phyloP scores from a whole-genome alignment of 2,113 vertebrate species.

The Chaenogobius annularis region DNA sequence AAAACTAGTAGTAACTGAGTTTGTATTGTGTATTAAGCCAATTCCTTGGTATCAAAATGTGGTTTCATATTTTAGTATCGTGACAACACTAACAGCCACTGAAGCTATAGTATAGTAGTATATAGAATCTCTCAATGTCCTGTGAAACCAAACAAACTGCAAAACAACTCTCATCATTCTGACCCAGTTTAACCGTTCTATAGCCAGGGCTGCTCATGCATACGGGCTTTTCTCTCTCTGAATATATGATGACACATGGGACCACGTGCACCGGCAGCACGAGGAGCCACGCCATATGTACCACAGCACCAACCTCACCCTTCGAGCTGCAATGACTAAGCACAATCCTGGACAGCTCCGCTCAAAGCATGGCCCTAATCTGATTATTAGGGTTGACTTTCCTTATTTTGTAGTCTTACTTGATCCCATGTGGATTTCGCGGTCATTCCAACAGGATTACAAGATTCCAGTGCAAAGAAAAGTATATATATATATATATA shows the following conservation, averaged over 20 bases:
- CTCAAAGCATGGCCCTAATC: background rate
- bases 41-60: too few species aligned
- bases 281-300: conserved; percentile 34
- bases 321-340: background rate
- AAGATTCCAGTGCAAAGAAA: conserved; percentile 17
- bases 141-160: conserved; percentile 32
- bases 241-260: conserved; percentile 54
- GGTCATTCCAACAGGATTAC: conserved; percentile 30
- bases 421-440: conserved; percentile 18
- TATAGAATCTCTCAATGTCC: background rate
- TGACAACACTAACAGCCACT: too few species aligned
- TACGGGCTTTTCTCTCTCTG: conserved; percentile 29
- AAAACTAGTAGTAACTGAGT: too few species aligned
- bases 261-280: conserved; percentile 49
- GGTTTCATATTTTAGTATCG: too few species aligned
- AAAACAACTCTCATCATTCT: conserved; percentile 15
- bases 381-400: conserved; percentile 6
- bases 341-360: background rate
- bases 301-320: background rate
- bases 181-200: conserved; percentile 41
- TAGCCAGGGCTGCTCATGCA: conserved; percentile 47
- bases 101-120: too few species aligned
- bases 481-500: too few species aligned
- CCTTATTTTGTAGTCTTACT: conserved; percentile 5
- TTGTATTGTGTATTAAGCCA: too few species aligned